Base-by-base conservation (phyloP, 1,140 invertebrate species). In the Amphibalanus amphitrite region DNA sequence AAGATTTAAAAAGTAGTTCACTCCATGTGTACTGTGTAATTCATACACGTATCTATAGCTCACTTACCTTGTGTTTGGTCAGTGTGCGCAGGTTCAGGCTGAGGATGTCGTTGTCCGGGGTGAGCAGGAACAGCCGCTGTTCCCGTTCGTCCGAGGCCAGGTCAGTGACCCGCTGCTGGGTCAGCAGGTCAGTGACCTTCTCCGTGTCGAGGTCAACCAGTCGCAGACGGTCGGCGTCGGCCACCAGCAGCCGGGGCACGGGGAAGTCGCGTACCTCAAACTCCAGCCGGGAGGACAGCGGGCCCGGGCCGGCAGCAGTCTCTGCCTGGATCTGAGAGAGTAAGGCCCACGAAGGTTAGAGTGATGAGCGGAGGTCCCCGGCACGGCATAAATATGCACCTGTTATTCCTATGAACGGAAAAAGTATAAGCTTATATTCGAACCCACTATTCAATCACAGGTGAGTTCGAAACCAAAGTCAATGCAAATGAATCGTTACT, bases 221-320 rank as follows among this genome's bases (percentile, higher is more conserved):
- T 26, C 67, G 20, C 33, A 78, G 78, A 79, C 78, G 29, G 76
- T 69, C 77, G 78, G 29, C 75, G 74, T 80, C 78, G 65, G 81
- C 80, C 30, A 80, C 76, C 59, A 78, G 78, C 70, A 85, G 86
- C 23, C 89, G 77, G 75, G 87, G 83, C 28, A 87, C 78, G 47
- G 82, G 79, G 75, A 85, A 86, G 29, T 88, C 80, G 0, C 80
- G 75, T 64, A 78, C 75, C 23, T 73, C 72, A 29, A 72, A 64
- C 30, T 38, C 38, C 30, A 65, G 65, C 0, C 82, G 79, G 70
- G 84, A 80, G 0, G 89, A 89, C 70, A 84, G 85, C 29, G 84
- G 81, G 20, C 92, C 89, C 72, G 84, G 84, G 0, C 90, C 91
- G 29, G 87, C 86, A 67, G 86, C 83, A 3, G 90, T 93, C 75